phyloP scores from a whole-genome alignment of 2,888 invertebrate genomes.

The Thumatha senex region DNA sequence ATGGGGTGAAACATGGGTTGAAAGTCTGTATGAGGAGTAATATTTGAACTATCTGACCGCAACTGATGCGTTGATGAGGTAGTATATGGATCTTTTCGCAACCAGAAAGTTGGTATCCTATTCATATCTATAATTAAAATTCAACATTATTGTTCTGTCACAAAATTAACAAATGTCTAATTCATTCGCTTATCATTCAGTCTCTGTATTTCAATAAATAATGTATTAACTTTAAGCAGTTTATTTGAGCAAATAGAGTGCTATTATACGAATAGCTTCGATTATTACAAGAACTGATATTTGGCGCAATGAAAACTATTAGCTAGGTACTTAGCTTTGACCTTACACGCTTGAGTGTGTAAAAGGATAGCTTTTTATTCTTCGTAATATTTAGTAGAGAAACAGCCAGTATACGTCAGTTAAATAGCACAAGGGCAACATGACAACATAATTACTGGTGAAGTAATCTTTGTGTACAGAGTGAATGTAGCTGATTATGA shows the following conservation, averaged over 20 bases:
- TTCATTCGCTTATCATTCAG: too few relatives aligned
- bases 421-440: slow-evolving; percentile 44
- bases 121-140: too few relatives aligned
- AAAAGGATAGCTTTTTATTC: not conserved
- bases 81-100: too few relatives aligned
- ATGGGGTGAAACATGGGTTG: too few relatives aligned
- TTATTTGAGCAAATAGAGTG: not conserved
- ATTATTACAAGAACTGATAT: not conserved
- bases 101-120: too few relatives aligned
- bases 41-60: too few relatives aligned
- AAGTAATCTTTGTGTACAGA: slow-evolving; percentile 38
- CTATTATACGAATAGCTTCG: too few relatives aligned
- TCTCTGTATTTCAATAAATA: not conserved
- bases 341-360: not conserved
- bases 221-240: not conserved
- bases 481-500: slow-evolving; percentile 41
- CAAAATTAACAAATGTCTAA: too few relatives aligned
- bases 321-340: not conserved
- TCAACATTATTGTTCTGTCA: too few relatives aligned
- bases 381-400: not conserved
- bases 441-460: slow-evolving; percentile 41
- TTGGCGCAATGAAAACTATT: not conserved
- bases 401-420: slow-evolving; percentile 1
- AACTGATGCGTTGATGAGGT: too few relatives aligned
- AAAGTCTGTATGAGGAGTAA: too few relatives aligned